A percentile compares a stretch with the other conserved stretches of the same genome.
Conservation (phyloP, 2,888 invertebrate species). For the Eupithecia pulchellata region DNA sequence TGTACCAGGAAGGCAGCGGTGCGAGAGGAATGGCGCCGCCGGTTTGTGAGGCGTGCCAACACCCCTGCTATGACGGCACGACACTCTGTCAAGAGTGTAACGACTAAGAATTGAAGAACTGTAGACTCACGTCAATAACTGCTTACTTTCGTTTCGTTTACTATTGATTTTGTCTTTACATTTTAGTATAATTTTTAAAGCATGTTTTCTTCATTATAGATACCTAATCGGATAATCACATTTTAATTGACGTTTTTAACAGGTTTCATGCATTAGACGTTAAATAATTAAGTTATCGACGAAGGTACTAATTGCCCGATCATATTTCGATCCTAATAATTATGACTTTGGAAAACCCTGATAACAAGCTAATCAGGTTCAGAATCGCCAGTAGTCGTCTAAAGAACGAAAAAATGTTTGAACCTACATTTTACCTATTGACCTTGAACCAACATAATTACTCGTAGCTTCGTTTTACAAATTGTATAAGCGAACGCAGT, state of each 20-base stretch:
- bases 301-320: neutral
- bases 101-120: too few relatives aligned
- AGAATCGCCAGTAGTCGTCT: neutral
- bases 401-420: neutral
- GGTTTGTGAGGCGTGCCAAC: too few relatives aligned
- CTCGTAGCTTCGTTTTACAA: neutral
- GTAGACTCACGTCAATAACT: too few relatives aligned
- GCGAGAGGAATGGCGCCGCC: too few relatives aligned
- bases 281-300: neutral
- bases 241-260: neutral
- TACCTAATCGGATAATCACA: neutral
- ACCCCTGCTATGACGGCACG: too few relatives aligned
- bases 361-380: too few relatives aligned
- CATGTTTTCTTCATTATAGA: neutral
- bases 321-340: neutral
- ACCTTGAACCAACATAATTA: neutral
- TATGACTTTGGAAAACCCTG: neutral
- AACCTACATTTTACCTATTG: neutral
- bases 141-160: neutral
- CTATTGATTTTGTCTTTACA: neutral
- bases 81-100: too few relatives aligned
- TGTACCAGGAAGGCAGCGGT: too few relatives aligned
- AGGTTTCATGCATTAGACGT: too few relatives aligned
- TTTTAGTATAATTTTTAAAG: too few relatives aligned
- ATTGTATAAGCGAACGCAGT: conserved; percentile 10